Evolutionary conservation across 1,140 invertebrate genomes (phyloP).

Genomic region (Pseudomyrmex gracilis): DNA sequence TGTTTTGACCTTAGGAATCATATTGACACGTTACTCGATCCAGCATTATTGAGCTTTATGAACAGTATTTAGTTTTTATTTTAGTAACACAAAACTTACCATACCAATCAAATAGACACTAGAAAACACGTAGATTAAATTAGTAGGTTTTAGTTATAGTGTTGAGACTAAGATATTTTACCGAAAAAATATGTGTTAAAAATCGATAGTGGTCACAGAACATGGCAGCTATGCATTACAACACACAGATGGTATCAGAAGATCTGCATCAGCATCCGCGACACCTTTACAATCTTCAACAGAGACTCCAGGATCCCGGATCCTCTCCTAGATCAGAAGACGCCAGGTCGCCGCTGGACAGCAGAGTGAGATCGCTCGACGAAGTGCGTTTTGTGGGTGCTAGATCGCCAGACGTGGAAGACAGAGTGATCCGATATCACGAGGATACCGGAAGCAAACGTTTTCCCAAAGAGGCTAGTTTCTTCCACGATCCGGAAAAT

Average conservation of each 20-base stretch:
- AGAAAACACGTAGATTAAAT: background rate
- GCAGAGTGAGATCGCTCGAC: slow-evolving; percentile 57
- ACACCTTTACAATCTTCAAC: slow-evolving; percentile 74
- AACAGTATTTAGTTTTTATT: background rate
- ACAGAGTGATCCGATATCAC: slow-evolving; percentile 65
- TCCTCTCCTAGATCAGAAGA: slow-evolving; percentile 77
- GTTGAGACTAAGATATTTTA: background rate
- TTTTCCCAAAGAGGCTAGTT: slow-evolving; percentile 60
- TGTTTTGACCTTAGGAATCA: slow-evolving; percentile 18
- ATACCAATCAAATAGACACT: slow-evolving; percentile 6
- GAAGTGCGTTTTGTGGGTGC: slow-evolving; percentile 55
- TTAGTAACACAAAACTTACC: background rate
- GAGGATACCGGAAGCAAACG: slow-evolving; percentile 61
- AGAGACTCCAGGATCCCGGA: slow-evolving; percentile 69
- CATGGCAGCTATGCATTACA: slow-evolving; percentile 82
- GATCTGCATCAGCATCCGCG: slow-evolving; percentile 76
- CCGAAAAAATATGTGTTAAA: slow-evolving; percentile 43
- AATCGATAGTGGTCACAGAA: slow-evolving; percentile 8
- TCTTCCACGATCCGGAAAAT: slow-evolving; percentile 61
- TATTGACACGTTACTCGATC: background rate
- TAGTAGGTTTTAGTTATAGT: background rate
- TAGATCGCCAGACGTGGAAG: slow-evolving; percentile 68
- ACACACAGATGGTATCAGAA: slow-evolving; percentile 77
- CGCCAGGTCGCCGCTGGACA: slow-evolving; percentile 57
- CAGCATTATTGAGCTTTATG: background rate